Evolutionary conservation across 2,888 invertebrate species (phyloP).

Genomic region (Eilema sororculum): DNA sequence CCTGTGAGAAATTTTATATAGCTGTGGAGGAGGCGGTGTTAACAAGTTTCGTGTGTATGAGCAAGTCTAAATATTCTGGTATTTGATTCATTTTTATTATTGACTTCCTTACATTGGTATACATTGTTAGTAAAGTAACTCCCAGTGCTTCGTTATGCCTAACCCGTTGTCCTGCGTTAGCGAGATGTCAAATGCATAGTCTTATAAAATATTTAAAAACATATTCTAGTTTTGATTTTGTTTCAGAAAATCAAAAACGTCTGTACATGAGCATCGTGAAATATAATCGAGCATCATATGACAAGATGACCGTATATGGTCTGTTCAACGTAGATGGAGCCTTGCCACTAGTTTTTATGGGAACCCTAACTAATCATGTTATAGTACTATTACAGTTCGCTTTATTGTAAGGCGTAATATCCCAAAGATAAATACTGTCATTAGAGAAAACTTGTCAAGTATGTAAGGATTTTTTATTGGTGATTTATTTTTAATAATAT

Average conservation of each 20-base stretch:
- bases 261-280: slow-evolving; percentile 39
- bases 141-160: no score
- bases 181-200: no score
- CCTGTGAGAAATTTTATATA: slow-evolving; percentile 10
- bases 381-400: slow-evolving; percentile 33
- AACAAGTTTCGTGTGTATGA: neutral
- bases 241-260: slow-evolving; percentile 21
- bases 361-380: slow-evolving; percentile 35
- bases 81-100: no score
- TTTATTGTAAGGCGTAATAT: neutral
- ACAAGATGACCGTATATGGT: slow-evolving; percentile 36
- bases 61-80: neutral
- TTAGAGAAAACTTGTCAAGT: no score
- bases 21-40: neutral
- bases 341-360: slow-evolving; percentile 30
- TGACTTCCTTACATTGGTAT: no score
- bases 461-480: no score
- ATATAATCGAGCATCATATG: slow-evolving; percentile 21
- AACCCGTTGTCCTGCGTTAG: no score
- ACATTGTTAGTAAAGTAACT: no score
- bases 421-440: no score
- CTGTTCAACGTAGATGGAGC: slow-evolving; percentile 32
- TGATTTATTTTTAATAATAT: no score
- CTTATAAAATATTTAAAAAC: no score
- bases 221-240: neutral